Conservation (phyloP, 2,113 vertebrate genomes). For the Chloropsis hardwickii region DNA sequence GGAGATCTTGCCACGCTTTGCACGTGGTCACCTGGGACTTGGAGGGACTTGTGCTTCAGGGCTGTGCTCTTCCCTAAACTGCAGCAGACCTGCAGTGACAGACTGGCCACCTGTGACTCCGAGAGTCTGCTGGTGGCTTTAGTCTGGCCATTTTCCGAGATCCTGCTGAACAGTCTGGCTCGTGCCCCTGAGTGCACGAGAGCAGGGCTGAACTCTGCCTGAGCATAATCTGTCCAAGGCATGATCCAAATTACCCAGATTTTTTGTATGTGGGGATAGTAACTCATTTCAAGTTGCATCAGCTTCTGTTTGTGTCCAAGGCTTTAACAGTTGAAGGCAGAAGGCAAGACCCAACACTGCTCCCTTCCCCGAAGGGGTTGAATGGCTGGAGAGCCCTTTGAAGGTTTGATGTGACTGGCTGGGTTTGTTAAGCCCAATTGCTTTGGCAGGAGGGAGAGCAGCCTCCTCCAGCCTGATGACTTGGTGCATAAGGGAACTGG, state of each 20-base stretch:
- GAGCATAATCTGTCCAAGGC: neutral
- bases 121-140: neutral
- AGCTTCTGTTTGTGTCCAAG: neutral
- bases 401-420: neutral
- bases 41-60: neutral
- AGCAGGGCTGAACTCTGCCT: neutral
- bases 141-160: neutral
- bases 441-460: neutral
- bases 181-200: neutral
- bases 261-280: neutral
- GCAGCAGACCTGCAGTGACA: neutral
- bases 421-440: neutral
- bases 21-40: fast-evolving
- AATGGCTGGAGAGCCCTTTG: conserved; percentile 1
- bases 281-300: neutral
- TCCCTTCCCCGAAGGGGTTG: neutral
- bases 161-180: neutral
- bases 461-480: neutral
- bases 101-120: fast-evolving
- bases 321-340: neutral
- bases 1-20: neutral
- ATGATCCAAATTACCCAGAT: neutral
- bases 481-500: neutral
- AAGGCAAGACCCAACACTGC: neutral
- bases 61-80: neutral